phyloP scores from a whole-genome alignment of 1,140 invertebrate species.

The Globodera rostochiensis region DNA sequence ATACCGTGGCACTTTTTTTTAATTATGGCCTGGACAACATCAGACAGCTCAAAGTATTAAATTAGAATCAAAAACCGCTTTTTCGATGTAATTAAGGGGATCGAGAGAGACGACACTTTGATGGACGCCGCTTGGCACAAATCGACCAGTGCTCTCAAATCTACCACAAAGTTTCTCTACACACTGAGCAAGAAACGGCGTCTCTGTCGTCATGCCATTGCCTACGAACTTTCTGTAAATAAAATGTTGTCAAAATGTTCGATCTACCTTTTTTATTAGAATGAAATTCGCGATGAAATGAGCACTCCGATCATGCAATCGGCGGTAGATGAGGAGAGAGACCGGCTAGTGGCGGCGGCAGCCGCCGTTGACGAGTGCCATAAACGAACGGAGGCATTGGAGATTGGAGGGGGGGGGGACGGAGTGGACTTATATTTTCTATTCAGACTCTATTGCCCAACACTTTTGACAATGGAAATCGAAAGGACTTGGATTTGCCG shows the following conservation, averaged over 20 bases:
- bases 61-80: not conserved
- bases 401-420: not conserved
- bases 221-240: slow-evolving; percentile 42
- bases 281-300: slow-evolving; percentile 46
- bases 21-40: slow-evolving; percentile 30
- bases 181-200: slow-evolving; percentile 34
- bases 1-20: slow-evolving; percentile 28
- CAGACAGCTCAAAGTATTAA: slow-evolving; percentile 12
- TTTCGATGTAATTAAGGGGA: slow-evolving; percentile 14
- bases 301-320: slow-evolving; percentile 41
- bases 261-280: slow-evolving; percentile 8
- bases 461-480: slow-evolving; percentile 8
- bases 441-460: slow-evolving; percentile 5
- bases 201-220: slow-evolving; percentile 39
- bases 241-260: not conserved
- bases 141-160: slow-evolving; percentile 21
- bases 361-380: slow-evolving; percentile 7
- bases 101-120: slow-evolving; percentile 22
- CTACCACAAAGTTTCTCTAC: slow-evolving; percentile 40
- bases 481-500: not conserved
- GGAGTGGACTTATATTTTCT: not conserved
- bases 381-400: not conserved
- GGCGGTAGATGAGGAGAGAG: slow-evolving; percentile 38
- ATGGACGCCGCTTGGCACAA: slow-evolving; percentile 32
- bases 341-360: slow-evolving; percentile 28